Evolutionary conservation across 2,888 invertebrate species (phyloP).

Genomic region (Trilocha varians): DNA sequence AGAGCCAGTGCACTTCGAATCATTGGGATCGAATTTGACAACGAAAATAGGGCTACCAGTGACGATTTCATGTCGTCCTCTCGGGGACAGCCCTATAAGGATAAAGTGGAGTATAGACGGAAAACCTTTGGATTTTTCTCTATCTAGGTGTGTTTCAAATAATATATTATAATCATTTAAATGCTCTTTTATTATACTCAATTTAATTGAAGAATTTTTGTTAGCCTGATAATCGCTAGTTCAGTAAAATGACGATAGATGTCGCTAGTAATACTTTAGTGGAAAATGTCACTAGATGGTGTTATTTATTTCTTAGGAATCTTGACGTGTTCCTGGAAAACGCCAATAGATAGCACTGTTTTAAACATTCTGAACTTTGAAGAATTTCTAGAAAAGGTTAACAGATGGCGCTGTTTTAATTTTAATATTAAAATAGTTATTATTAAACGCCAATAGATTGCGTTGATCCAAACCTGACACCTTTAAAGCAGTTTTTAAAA

Average conservation of each 20-base stretch:
- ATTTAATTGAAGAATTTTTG: too few relatives aligned
- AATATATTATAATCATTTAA: background rate
- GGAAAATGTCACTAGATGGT: too few relatives aligned
- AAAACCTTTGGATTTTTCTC: conserved; percentile 75
- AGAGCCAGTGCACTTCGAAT: conserved; percentile 87
- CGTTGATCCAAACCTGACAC: too few relatives aligned
- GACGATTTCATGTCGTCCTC: conserved; percentile 81
- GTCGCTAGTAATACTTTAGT: too few relatives aligned
- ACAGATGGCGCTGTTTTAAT: conserved; percentile 13
- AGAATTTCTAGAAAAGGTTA: background rate
- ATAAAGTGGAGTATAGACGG: conserved; percentile 85
- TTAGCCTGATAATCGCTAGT: too few relatives aligned
- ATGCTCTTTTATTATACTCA: background rate
- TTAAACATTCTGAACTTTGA: background rate
- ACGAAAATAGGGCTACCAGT: conserved; percentile 83
- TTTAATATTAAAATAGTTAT: background rate
- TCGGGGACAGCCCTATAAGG: conserved; percentile 87
- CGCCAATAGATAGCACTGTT: too few relatives aligned
- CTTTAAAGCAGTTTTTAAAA: too few relatives aligned
- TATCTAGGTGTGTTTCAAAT: conserved; percentile 40
- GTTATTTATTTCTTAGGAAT: too few relatives aligned
- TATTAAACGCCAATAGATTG: too few relatives aligned
- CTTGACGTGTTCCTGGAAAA: too few relatives aligned
- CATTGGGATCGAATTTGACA: conserved; percentile 80
- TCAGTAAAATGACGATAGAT: too few relatives aligned